Base-by-base conservation (phyloP, 2,113 vertebrate species). In the Lophius piscatorius region DNA sequence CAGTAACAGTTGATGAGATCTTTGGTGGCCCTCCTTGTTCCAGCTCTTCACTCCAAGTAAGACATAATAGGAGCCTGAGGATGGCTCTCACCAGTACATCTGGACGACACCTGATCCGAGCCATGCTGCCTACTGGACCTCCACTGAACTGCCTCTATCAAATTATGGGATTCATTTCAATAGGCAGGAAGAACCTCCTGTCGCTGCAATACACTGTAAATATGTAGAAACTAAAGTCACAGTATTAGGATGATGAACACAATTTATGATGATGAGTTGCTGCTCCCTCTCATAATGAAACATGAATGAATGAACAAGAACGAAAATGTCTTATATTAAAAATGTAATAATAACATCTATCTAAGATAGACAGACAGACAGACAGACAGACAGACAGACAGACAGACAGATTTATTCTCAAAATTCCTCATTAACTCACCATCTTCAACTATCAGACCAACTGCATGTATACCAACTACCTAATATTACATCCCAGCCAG, bases 31-130 rank as follows among this genome's bases (percentile, higher is more conserved):
- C 47, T 60, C 67, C 28, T 68, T 75, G 26, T 62, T 66, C 55
- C 12, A 52, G 45, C 62, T 34, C 41, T 52, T 39, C 42, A 28
- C 29, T 61, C 40, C 63, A n/a, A 81, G 76, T 41, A 31, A 36
- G 61, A 61, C 67, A 76, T 38, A 68, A 56, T 17, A 23, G 23
- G 26, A 71, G 61, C 64, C 58, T 0, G 46, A 62, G 66, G 74
- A 74, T 55, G 59, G 59, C 47, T 70, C 46, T 52, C 17, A 64
- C 12, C 12, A 41, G n/a, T 61, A 82, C 76, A 81, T 82, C 74
- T 81, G 79, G 79, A 63, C 63, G 71, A 63, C 79, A 84, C 74
- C 71, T 87, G 81, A 76, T 69, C 21, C 13, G 68, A 58, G 41
- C 44, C 41, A 60, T 3, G 45, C 56, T 78, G 70, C 76, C 74